phyloP scores from a whole-genome alignment of 1,140 invertebrate genomes.

The Neoseiulus cucumeris region DNA sequence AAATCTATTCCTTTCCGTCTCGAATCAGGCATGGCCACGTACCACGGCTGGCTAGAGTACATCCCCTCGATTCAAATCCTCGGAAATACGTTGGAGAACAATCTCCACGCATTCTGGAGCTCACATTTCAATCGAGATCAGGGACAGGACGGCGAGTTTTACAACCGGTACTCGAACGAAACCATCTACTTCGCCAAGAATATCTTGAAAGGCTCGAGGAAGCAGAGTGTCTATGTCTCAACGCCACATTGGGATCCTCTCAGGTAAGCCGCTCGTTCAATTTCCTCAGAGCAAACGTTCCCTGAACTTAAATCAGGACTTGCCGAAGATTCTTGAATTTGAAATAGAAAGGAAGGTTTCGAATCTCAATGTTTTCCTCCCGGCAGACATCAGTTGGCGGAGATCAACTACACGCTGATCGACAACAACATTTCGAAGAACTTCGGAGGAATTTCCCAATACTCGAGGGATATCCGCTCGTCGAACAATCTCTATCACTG shows the following conservation, averaged over 20 bases:
- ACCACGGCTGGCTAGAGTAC: background rate
- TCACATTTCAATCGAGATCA: slow-evolving; percentile 58
- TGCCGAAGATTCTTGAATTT: too few species aligned
- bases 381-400: slow-evolving; percentile 23
- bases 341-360: slow-evolving; percentile 12
- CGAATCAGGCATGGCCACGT: background rate
- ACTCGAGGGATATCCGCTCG: slow-evolving; percentile 64
- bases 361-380: too few species aligned
- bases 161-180: slow-evolving; percentile 65
- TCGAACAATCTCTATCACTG: slow-evolving; percentile 90
- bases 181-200: slow-evolving; percentile 38
- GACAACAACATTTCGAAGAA: slow-evolving; percentile 59
- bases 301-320: too few species aligned
- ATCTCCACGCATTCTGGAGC: slow-evolving; percentile 35
- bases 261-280: background rate
- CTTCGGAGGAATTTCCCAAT: slow-evolving; percentile 56
- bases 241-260: slow-evolving; percentile 53
- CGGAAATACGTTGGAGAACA: background rate
- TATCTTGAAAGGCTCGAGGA: slow-evolving; percentile 22
- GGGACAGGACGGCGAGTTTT: slow-evolving; percentile 44
- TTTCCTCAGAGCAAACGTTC: too few species aligned
- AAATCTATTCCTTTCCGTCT: too few species aligned
- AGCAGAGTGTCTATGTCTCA: slow-evolving; percentile 56
- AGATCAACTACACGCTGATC: slow-evolving; percentile 62
- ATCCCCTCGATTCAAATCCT: background rate